A percentile compares a stretch with the other conserved stretches of the same genome.
phyloP scores from a whole-genome alignment of 2,113 vertebrate species.

The Corythoichthys haematopterus region DNA sequence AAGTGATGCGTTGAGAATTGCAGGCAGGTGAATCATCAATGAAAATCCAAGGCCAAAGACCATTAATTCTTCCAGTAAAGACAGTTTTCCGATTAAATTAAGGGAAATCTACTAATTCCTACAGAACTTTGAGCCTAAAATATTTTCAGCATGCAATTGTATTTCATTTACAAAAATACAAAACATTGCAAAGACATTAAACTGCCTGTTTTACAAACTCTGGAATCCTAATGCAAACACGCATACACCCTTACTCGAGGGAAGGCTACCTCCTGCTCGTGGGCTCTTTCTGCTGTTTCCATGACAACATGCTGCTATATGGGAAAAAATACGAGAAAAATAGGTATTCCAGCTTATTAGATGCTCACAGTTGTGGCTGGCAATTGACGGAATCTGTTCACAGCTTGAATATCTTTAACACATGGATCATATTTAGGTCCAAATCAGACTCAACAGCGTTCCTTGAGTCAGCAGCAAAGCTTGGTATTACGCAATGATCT shows the following conservation, averaged over 20 bases:
- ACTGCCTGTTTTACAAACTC: constrained; percentile 5
- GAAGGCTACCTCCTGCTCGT: constrained; percentile 21
- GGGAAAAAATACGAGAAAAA: constrained; percentile 38
- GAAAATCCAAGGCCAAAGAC: neutral
- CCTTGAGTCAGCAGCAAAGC: neutral
- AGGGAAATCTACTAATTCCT: neutral
- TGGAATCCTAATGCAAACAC: constrained; percentile 29
- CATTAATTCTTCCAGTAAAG: neutral
- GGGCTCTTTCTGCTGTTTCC: constrained; percentile 65
- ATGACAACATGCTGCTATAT: constrained; percentile 62
- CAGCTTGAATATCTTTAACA: constrained; percentile 15
- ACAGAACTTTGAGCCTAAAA: neutral
- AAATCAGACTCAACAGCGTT: neutral
- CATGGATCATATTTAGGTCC: constrained; percentile 9
- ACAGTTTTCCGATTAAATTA: neutral
- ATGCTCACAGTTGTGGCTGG: constrained; percentile 38
- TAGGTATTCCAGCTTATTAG: constrained; percentile 58
- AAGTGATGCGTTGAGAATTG: neutral
- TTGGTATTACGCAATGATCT: neutral
- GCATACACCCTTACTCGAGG: constrained; percentile 8
- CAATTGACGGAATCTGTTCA: constrained; percentile 29
- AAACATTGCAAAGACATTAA: neutral
- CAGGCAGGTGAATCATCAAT: neutral
- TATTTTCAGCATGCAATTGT: neutral
- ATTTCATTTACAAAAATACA: neutral